Base-by-base conservation (phyloP, 2,888 invertebrate genomes). In the Drepanosiphum platanoidis region DNA sequence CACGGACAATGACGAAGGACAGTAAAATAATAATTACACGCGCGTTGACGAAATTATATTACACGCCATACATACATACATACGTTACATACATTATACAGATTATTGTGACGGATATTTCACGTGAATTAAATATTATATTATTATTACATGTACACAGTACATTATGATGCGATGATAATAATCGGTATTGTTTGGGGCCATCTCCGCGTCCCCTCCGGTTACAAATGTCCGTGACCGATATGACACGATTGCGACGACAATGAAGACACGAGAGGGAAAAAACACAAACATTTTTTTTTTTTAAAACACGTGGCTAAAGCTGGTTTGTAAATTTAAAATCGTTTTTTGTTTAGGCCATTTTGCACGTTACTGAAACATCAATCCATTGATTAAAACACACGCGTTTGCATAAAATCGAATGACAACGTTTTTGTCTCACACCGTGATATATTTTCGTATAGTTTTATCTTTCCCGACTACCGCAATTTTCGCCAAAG, bases 211-310 rank as follows among this genome's bases (percentile, higher is more conserved):
- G 64, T 27, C 22, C 52, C 46, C 46, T 2, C 46, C 9, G 46
- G 1, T 2, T 46, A 22, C 22, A 5, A 11, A n/a, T 5, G 78
- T 42, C 78, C 78, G 66, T 78, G 78, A 78, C 78, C 78, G 78
- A 78, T 22, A 66, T 78, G 64, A 22, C 3, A 78, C 27, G 39
- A 52, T 27, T 3, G 3, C 34, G 75, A 32, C 58, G 34, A 36
- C 30, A 15, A 52, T 30, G 34, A 52, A 15, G 18, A 2, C 13
- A 34, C 15, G 7, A 22, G 22, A 78, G 39, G 61, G 30, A 74
- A 75, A 75, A 74, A 36, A 58, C 15, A 74, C 9, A 36, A 70
- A 0, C 2, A 9, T 52, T 52, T 52, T 5, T 52, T 52, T 22
- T 18, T 52, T 46, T 46, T 46, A n/a, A n/a, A n/a, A n/a, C n/a